Percentiles rank a stretch among this genome's conserved stretches.
phyloP scores from a whole-genome alignment of 2,888 invertebrate species.

The Diploptera punctata region DNA sequence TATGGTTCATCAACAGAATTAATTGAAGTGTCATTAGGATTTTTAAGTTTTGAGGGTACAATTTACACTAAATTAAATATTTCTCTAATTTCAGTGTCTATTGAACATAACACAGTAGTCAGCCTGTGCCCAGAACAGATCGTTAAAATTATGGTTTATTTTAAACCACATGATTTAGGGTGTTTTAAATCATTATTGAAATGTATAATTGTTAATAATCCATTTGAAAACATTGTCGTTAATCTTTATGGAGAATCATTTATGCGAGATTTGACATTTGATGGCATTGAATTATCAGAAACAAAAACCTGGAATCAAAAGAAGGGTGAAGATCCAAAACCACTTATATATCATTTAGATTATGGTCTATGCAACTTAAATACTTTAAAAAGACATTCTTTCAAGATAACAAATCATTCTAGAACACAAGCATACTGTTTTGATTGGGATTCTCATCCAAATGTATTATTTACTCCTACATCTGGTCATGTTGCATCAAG shows the following conservation, averaged over 20 bases:
- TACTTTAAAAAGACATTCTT: conserved; percentile 52
- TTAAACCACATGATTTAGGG: conserved; percentile 50
- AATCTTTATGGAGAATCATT: conserved; percentile 58
- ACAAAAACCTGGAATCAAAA: neutral
- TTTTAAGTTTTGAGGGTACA: too few relatives aligned
- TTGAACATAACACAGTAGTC: conserved; percentile 47
- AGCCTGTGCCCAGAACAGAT: conserved; percentile 49
- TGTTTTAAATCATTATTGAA: conserved; percentile 51
- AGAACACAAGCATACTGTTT: conserved; percentile 53
- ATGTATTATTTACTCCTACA: conserved; percentile 59
- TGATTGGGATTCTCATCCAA: conserved; percentile 51
- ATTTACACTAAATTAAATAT: too few relatives aligned
- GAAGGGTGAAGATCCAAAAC: neutral
- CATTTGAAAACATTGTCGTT: conserved; percentile 62
- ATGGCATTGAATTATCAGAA: conserved; percentile 47
- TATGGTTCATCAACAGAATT: too few relatives aligned
- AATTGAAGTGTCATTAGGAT: too few relatives aligned
- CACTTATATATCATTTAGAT: conserved; percentile 50
- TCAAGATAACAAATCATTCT: conserved; percentile 56
- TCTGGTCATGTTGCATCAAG: conserved; percentile 56
- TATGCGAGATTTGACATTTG: conserved; percentile 57
- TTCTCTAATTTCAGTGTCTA: conserved; percentile 30
- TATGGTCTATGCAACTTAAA: conserved; percentile 54
- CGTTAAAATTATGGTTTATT: conserved; percentile 51
- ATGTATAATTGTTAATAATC: conserved; percentile 61